Base-by-base conservation (phyloP, 1,140 invertebrate genomes). In the Goniozus legneri region DNA sequence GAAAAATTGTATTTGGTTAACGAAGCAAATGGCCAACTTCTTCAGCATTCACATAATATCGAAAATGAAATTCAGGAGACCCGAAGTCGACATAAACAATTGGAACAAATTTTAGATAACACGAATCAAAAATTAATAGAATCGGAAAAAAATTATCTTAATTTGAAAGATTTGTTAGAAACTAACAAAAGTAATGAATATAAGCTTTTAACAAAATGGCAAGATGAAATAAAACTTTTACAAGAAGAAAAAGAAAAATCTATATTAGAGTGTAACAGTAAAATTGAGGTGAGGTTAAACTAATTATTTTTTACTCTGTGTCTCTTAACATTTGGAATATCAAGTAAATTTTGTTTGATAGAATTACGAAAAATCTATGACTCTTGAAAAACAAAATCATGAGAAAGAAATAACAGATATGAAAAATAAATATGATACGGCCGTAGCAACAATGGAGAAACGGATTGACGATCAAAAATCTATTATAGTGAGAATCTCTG, bases 71-170 rank as follows among this genome's bases (percentile, higher is more conserved):
- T n/a, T n/a, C n/a, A n/a, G n/a, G n/a, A n/a, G n/a, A n/a, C n/a
- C n/a, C n/a, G n/a, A n/a, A n/a, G n/a, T n/a, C n/a, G n/a, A 20
- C 47, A 42, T 14, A 24, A 10, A 14, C 15, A 32, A 1, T 1
- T 43, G 8, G n/a, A 22, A 10, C 42, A 21, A 14, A 15, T 43
- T 38, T 36, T 51, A 13, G 3, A 4, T 18, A 34, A 37, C 1
- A 8, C 31, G 6, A 14, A 55, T 15, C 35, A 44, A 15, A 30
- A 55, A 48, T 44, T 48, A 14, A 35, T 40, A 8, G 35, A 48
- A 3, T 14, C 36, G 2, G 34, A 38, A 0, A 43, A 19, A 10
- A 20, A 33, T 8, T n/a, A n/a, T n/a, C n/a, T n/a, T n/a, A n/a
- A n/a, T n/a, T 8, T 54, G 3, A 0, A 44, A 4, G 3, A 21